Evolutionary conservation across 2,113 vertebrate genomes (phyloP).

Genomic region (Formicarius rufipectus): DNA sequence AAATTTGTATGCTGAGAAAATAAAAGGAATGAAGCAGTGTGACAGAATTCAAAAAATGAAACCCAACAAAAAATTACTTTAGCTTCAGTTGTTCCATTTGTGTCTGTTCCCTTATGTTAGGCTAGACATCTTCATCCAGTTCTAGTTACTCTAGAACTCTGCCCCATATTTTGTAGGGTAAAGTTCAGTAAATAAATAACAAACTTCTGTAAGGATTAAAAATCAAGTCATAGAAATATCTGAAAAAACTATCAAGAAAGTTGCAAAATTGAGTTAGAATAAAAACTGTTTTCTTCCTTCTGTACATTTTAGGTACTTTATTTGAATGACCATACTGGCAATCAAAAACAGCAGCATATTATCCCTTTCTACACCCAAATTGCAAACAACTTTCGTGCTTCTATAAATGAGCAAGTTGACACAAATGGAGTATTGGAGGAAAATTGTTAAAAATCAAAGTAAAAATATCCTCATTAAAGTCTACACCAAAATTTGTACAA

Average conservation of each 20-base stretch:
- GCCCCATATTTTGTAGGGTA: not conserved
- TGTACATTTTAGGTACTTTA: not conserved
- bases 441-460: not conserved
- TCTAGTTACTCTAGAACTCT: not conserved
- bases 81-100: not conserved
- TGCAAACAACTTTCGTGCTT: rapidly evolving
- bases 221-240: not conserved
- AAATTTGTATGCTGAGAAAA: constrained; percentile 3
- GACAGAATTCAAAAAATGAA: not conserved
- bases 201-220: not conserved
- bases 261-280: not conserved
- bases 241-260: not conserved
- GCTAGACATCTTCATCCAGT: not conserved
- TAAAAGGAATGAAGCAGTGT: not conserved
- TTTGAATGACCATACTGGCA: not conserved
- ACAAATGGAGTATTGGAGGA: not conserved
- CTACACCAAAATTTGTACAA: not conserved
- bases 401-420: not conserved
- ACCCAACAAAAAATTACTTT: not conserved
- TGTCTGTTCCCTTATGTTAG: not conserved
- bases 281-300: not conserved
- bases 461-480: not conserved
- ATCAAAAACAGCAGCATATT: not conserved
- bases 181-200: not conserved
- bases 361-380: not conserved